Evolutionary conservation across 2,888 invertebrate species (phyloP), one percentile per base, ranked within the genome.

Genomic region (Erebia aethiops): DNA sequence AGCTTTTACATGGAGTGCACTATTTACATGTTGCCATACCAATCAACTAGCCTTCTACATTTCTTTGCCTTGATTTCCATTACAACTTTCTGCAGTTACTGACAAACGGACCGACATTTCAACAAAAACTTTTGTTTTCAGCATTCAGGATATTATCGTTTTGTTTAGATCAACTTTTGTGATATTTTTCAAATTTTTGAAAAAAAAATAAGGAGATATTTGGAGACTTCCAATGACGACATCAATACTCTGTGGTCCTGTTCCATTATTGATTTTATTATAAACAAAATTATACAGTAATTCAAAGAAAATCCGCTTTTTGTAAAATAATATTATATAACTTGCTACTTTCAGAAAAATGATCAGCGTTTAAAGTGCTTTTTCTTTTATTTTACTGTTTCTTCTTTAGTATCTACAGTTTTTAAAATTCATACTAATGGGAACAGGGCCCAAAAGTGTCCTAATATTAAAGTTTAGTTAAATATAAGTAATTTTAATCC

Each of bases 401-500:
- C 16, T 18, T 13, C 8, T 7, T 18, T 61, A 7, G 8, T 21
- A 14, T 26, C 14, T 18, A 5, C 8, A 4, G 8, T 49, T 21
- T 21, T 26, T 26, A 26, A 18, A 21, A 14, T 49, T 51, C 16
- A 63, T 21, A 51, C 16, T 13, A 16, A 54, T 57, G 57, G 66
- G 43, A 54, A 57, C 54, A 57, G 56, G 56, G 57, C 18, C 65
- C 65, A 65, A 41, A 65, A 65, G 64, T 18, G 16, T 21, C 54
- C 52, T 41, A 54, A 35, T 26, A 14, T 13, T n/a, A 46, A 66
- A 66, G 43, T 56, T 56, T 57, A 56, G 41, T 56, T 46, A 21
- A 66, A 56, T 66, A 11, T 66, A 66, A 66, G 56, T 64, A 64
- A 41, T 62, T 54, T 69, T 60, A 62, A 67, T 60, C 49, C 49